A percentile compares a stretch with the other conserved stretches of the same genome.
These are phyloP conservation scores for Noctua fimbriata DNA, from an alignment of 2,888 invertebrate genomes.

Conservation along the genomic window DNA sequence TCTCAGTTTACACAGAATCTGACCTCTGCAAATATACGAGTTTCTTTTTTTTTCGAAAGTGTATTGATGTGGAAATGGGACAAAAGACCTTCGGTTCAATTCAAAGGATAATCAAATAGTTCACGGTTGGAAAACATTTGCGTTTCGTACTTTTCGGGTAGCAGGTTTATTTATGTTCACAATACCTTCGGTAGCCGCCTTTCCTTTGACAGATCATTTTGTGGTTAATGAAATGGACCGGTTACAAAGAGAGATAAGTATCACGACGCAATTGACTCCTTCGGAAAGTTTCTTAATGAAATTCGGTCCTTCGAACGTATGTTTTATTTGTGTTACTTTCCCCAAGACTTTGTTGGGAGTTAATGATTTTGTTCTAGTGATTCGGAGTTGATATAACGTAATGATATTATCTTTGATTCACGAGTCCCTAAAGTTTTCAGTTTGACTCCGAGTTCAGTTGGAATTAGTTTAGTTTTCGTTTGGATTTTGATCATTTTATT, in stretches of 20 bases:
- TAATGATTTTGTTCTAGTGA: conserved; percentile 61
- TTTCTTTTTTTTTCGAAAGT: conserved; percentile 72
- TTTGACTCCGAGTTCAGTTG: conserved; percentile 25
- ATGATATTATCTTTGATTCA: conserved; percentile 59
- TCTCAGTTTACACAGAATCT: conserved; percentile 70
- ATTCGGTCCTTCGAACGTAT: conserved; percentile 58
- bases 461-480: conserved; percentile 51
- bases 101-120: conserved; percentile 84
- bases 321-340: conserved; percentile 63
- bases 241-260: conserved; percentile 61
- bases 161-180: conserved; percentile 75
- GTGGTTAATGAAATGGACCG: conserved; percentile 73
- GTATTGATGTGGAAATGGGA: conserved; percentile 79
- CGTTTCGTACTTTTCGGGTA: conserved; percentile 73
- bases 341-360: conserved; percentile 52
- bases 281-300: conserved; percentile 61
- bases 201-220: conserved; percentile 77
- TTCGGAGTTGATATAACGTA: conserved; percentile 58
- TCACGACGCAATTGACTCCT: conserved; percentile 64
- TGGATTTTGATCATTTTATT: conserved; percentile 34
- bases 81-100: conserved; percentile 78
- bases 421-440: conserved; percentile 54
- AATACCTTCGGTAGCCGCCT: conserved; percentile 70
- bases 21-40: conserved; percentile 76
- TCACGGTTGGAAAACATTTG: conserved; percentile 78